Base-by-base conservation (phyloP, 1,140 invertebrate species). In the Aethina tumida region DNA sequence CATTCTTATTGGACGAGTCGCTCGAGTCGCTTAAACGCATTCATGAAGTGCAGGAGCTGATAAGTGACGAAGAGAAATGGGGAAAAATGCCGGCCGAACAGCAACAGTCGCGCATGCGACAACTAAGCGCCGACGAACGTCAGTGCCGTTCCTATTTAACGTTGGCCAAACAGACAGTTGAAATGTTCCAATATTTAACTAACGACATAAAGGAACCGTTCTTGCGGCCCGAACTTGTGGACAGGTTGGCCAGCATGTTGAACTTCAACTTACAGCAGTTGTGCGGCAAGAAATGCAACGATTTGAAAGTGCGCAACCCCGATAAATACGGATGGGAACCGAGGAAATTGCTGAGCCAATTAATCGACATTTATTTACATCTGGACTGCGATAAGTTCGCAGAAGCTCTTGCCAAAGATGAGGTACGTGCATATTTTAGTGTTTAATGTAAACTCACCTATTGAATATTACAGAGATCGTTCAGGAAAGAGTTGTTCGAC, bases 301-400 rank as follows among this genome's bases (percentile, higher is more conserved):
- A 96, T 67, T 70, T 99, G 18, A 97, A 97, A 71, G 94, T 98
- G n/a, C 78, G 81, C 31, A 86, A 87, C 50, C 88, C 91, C 2
- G 84, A 91, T 39, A 93, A 93, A 58, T 98, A 97, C 60, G 87
- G 89, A 1, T 99, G 94, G 94, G 90, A 97, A 56, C 95, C 95
- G 4, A 74, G 89, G 45, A 75, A 80, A 39, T 66, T 98, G 28
- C 69, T 97, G 20, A 81, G 85, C 53, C 86, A 95, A 63, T 73
- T 99, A 28, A 89, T 94, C 28, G 86, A 94, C 60, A 96, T 99
- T 59, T 98, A 98, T 70, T 70, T 98, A 37, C 92, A 98, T 68
- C 74, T 99, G 44, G 88, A 95, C 70, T 89, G 84, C 65, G 79
- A 87, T 61, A 74, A 77, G 59, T 95, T 97, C 69, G 87, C 87